A percentile compares a stretch with the other conserved stretches of the same genome.
These are phyloP conservation scores for Goniozus legneri DNA, from an alignment of 1,140 invertebrate species.

Conservation along the genomic window DNA sequence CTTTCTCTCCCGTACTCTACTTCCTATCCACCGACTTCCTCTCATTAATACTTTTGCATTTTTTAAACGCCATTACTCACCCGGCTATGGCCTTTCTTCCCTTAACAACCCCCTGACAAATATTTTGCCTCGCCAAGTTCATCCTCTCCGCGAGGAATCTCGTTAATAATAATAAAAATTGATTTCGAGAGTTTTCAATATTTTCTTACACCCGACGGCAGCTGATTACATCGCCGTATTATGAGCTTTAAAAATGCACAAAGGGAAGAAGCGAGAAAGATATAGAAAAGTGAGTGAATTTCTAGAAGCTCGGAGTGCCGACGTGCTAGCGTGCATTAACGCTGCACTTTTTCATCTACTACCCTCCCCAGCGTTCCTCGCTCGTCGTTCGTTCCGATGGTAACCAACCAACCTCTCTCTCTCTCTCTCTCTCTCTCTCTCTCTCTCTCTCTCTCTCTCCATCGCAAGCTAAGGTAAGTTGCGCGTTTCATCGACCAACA, in stretches of 20 bases:
- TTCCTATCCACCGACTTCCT: neutral
- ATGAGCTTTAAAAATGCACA: neutral
- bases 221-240: neutral
- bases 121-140: too few species aligned
- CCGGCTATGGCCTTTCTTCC: too few species aligned
- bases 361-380: neutral
- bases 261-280: too few species aligned
- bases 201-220: neutral
- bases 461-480: too few species aligned
- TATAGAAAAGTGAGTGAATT: neutral
- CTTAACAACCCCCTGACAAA: too few species aligned
- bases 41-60: neutral
- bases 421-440: neutral
- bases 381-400: neutral
- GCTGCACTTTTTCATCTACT: slow-evolving; percentile 16
- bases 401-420: neutral
- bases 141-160: neutral
- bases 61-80: neutral
- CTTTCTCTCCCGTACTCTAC: neutral
- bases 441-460: neutral
- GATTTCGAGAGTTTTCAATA: too few species aligned
- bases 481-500: slow-evolving; percentile 20
- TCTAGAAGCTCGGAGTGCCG: neutral
- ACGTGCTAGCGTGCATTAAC: slow-evolving; percentile 22
- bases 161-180: too few species aligned